These are phyloP conservation scores for Apotomis turbidana DNA, from an alignment of 2,888 invertebrate species.

Conservation along the genomic window DNA sequence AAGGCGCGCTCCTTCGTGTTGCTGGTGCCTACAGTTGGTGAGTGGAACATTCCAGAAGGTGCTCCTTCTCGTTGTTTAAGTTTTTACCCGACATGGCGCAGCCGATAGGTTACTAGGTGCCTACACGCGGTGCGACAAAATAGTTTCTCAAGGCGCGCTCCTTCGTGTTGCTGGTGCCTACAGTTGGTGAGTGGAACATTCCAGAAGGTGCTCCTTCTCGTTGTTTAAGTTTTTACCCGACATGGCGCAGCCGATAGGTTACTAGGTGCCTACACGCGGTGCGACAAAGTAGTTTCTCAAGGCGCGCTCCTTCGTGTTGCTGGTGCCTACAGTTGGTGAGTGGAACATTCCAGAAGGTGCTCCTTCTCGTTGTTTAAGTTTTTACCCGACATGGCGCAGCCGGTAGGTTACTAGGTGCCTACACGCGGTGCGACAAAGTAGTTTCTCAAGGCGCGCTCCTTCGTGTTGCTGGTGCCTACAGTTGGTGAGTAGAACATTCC, in stretches of 20 bases:
- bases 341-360: constrained; percentile 37
- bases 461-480: constrained; percentile 94
- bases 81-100: constrained; percentile 89
- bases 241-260: no score
- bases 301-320: constrained; percentile 92
- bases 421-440: constrained; percentile 90
- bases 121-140: constrained; percentile 88
- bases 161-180: constrained; percentile 68
- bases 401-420: constrained; percentile 79
- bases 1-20: constrained; percentile 92
- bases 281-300: constrained; percentile 67
- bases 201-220: no score
- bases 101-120: constrained; percentile 73
- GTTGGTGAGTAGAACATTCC: constrained; percentile 86
- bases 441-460: constrained; percentile 91
- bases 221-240: no score
- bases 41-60: constrained; percentile 55
- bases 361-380: no score
- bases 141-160: constrained; percentile 92
- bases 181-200: no score
- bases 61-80: no score
- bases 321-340: constrained; percentile 94
- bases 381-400: constrained; percentile 89
- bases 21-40: constrained; percentile 94
- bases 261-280: constrained; percentile 81